These are phyloP conservation scores for Aphaenogaster ashmeadi DNA, from an alignment of 1,140 invertebrate genomes.

Conservation along the genomic window DNA sequence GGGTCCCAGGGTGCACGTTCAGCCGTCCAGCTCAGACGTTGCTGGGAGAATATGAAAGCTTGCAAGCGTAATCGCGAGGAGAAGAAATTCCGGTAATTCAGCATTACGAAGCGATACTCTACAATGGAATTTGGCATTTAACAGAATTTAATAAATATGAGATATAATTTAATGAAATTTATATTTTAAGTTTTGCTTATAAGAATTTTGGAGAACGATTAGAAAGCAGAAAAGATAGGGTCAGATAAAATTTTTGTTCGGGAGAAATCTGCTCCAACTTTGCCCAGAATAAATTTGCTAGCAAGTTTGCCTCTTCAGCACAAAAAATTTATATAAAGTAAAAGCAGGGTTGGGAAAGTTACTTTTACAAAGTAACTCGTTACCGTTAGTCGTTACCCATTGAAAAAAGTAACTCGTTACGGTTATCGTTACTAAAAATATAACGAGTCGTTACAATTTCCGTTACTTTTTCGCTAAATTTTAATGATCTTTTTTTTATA, in stretches of 20 bases:
- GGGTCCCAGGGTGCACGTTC: slow-evolving; percentile 72
- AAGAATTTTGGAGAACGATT: neutral
- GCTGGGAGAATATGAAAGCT: slow-evolving; percentile 81
- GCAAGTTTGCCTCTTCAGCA: neutral
- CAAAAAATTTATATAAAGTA: neutral
- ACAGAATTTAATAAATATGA: neutral
- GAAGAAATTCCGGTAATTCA: slow-evolving; percentile 69
- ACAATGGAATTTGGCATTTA: neutral
- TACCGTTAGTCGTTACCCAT: no score
- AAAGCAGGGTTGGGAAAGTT: no score
- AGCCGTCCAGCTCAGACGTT: slow-evolving; percentile 75
- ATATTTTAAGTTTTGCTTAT: neutral
- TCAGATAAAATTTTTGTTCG: neutral
- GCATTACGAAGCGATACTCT: neutral
- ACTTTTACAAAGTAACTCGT: no score
- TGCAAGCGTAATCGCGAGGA: slow-evolving; percentile 77
- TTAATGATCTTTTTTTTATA: no score
- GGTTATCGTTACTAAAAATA: no score
- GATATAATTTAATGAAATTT: neutral
- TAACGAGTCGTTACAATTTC: no score
- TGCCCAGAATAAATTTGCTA: neutral
- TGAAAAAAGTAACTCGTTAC: no score
- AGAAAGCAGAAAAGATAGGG: neutral
- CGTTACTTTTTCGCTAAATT: no score
- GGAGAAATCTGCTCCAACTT: neutral